Evolutionary conservation across 2,113 vertebrate genomes (phyloP).

Genomic region (Odocoileus hemionus): DNA sequence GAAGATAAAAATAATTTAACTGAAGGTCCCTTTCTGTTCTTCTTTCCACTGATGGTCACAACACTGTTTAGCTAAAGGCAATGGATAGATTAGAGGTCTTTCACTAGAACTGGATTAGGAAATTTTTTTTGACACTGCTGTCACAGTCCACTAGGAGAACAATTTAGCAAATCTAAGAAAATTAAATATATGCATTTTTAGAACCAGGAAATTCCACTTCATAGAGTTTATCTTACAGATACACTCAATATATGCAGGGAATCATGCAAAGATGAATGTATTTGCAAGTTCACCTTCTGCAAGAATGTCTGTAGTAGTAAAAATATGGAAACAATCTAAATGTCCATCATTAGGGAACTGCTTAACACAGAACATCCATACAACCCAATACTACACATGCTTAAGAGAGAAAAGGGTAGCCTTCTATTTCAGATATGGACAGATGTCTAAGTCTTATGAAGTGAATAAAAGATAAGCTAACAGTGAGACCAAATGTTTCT

Average conservation of each 20-base stretch:
- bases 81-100: not conserved
- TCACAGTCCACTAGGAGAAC: not conserved
- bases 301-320: not conserved
- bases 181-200: not conserved
- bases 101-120: not conserved
- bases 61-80: not conserved
- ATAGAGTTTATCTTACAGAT: not conserved
- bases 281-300: not conserved
- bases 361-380: not conserved
- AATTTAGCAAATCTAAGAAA: not conserved
- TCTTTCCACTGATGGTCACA: not conserved
- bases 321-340: not conserved
- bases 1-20: not conserved
- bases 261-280: not conserved
- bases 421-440: conserved; percentile 8
- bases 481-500: not conserved
- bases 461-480: conserved; percentile 7
- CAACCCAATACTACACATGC: not conserved
- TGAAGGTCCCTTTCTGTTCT: not conserved
- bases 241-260: not conserved
- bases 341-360: not conserved
- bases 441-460: not conserved
- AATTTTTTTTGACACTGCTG: not conserved
- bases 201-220: not conserved
- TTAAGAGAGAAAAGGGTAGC: not conserved